phyloP scores from a whole-genome alignment of 2,113 vertebrate genomes.

The Barbus barbus region DNA sequence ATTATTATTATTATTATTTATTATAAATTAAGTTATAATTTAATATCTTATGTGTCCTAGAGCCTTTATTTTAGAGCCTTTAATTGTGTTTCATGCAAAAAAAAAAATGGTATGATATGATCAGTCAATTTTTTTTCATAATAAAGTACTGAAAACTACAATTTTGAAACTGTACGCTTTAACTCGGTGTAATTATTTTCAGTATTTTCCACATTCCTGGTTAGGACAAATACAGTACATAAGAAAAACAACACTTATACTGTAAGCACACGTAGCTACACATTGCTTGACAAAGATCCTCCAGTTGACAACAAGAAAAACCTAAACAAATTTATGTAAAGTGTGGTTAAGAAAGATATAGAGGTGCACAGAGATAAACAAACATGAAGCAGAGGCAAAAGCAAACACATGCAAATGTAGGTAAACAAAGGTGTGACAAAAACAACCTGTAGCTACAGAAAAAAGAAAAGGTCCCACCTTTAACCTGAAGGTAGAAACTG shows the following conservation, averaged over 20 bases:
- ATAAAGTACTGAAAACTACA: too few species aligned
- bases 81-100: background rate
- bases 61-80: background rate
- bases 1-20: too few species aligned
- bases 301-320: conserved; percentile 22
- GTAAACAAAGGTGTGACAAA: conserved; percentile 21
- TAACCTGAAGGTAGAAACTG: conserved; percentile 87
- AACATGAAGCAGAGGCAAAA: conserved; percentile 17
- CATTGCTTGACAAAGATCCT: conserved; percentile 11
- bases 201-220: background rate
- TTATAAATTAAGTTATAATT: too few species aligned
- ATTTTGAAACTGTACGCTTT: background rate
- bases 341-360: conserved; percentile 4
- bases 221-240: background rate
- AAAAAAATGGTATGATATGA: too few species aligned
- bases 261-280: background rate
- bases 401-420: conserved; percentile 41
- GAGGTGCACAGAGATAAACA: conserved; percentile 2
- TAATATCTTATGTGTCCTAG: background rate
- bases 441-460: background rate
- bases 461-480: conserved; percentile 76
- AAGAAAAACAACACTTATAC: background rate
- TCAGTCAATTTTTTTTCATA: too few species aligned
- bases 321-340: conserved; percentile 32
- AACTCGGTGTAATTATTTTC: background rate